Base-by-base conservation (phyloP, 1,140 invertebrate species). In the Drosophila parvula region DNA sequence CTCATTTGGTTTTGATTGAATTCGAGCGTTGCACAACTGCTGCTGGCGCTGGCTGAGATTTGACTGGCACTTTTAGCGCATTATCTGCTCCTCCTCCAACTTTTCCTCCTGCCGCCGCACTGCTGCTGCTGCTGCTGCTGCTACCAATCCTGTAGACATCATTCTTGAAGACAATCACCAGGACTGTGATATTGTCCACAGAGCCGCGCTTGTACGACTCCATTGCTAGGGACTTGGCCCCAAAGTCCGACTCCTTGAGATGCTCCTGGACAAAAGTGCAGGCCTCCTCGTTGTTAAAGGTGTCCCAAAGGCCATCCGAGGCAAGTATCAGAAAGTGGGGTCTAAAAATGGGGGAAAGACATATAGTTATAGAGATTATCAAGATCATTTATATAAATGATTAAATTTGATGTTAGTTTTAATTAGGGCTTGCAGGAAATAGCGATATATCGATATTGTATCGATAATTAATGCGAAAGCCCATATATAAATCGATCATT, bases 291-390 rank as follows among this genome's bases (percentile, higher is more conserved):
- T 99, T 99, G 16, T 94, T 94, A 89, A 98, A 98, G 32, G 96
- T 98, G 92, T 99, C 98, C 98, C 98, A 99, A 9, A 99, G 93
- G 11, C 98, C 98, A 94, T 99, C 98, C 4, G 97, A 97, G 11
- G 98, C 98, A 27, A 99, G 92, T 64, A 99, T 95, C 64, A 99
- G 92, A 93, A 99, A 99, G 92, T 95, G 94, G 2, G 98, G 97
- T 90, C 91, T 92, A 53, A 0, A 71, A 58, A 67, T 3, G 18
- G 3, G 5, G 12, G 40, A 18, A 28, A 12, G 57, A 34, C 9
- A 5, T n/a, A 36, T 62, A 65, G 27, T 16, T 30, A n/a, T 14
- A 5, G 0, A n/a, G n/a, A n/a, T n/a, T n/a, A n/a, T n/a, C n/a
- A n/a, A n/a, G n/a, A n/a, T n/a, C n/a, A n/a, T n/a, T n/a, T n/a